phyloP scores from a whole-genome alignment of 2,113 vertebrate genomes.

The Oncorhynchus gorbuscha region DNA sequence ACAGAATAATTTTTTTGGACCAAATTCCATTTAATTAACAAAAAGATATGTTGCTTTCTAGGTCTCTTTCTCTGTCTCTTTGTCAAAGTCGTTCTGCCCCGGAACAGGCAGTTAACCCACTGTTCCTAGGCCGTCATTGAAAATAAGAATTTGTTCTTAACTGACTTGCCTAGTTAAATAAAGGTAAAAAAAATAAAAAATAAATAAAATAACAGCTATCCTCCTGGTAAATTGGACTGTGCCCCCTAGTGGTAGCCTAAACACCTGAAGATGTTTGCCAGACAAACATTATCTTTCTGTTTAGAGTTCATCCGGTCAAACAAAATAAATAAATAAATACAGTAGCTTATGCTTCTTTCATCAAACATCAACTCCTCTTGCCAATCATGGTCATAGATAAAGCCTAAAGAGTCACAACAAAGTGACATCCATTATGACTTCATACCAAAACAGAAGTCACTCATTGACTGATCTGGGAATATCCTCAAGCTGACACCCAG shows the following conservation, averaged over 20 bases:
- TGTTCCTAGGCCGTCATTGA: too few relatives aligned
- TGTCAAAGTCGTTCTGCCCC: neutral
- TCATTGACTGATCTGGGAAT: neutral
- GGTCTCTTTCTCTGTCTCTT: too few relatives aligned
- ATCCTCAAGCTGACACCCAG: neutral
- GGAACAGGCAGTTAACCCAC: too few relatives aligned
- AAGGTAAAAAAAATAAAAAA: too few relatives aligned
- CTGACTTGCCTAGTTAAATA: too few relatives aligned
- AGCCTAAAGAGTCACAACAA: too few relatives aligned
- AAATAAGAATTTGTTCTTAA: too few relatives aligned
- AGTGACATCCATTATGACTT: neutral
- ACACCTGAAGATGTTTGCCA: constrained; percentile 49
- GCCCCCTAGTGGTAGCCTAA: constrained; percentile 74
- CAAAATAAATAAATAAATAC: too few relatives aligned
- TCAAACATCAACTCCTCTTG: too few relatives aligned
- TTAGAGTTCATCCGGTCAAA: neutral
- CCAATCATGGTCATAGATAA: too few relatives aligned
- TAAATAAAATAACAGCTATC: neutral
- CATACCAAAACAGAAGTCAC: neutral
- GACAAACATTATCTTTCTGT: neutral
- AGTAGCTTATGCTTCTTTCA: too few relatives aligned
- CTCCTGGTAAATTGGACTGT: constrained; percentile 68
- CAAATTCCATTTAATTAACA: constrained; percentile 66
- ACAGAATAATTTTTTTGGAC: constrained; percentile 58
- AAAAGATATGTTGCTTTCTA: constrained; percentile 14